Percentiles rank a stretch among this genome's conserved stretches.
phyloP scores from a whole-genome alignment of 1,140 invertebrate genomes.

The Grapholita molesta region DNA sequence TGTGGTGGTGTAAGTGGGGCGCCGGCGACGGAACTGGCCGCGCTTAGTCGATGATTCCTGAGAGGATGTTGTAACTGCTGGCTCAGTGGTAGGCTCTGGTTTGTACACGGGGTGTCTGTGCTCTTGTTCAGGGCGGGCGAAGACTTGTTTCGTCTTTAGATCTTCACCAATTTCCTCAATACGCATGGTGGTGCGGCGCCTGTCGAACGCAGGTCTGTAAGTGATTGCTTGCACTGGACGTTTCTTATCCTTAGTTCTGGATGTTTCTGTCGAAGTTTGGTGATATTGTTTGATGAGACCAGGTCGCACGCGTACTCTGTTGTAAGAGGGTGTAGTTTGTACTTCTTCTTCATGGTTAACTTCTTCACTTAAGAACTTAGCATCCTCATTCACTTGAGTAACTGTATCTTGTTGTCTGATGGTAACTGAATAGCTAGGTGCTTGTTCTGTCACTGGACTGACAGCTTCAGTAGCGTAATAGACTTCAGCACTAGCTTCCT shows the following conservation, averaged over 20 bases:
- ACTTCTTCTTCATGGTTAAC: slow-evolving; percentile 46
- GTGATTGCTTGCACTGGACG: slow-evolving; percentile 60
- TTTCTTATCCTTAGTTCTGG: slow-evolving; percentile 51
- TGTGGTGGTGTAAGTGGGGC: slow-evolving; percentile 49
- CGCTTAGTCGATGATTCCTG: slow-evolving; percentile 52
- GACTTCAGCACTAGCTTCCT: slow-evolving; percentile 25
- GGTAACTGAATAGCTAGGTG: slow-evolving; percentile 32
- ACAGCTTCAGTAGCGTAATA: slow-evolving; percentile 32
- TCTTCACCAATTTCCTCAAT: slow-evolving; percentile 77
- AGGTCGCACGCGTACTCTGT: slow-evolving; percentile 64
- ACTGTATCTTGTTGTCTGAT: slow-evolving; percentile 40
- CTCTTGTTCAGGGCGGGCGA: slow-evolving; percentile 57
- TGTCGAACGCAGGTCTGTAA: slow-evolving; percentile 70
- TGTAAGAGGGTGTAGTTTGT: slow-evolving; percentile 69
- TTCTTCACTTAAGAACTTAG: slow-evolving; percentile 36
- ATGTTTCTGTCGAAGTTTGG: slow-evolving; percentile 51
- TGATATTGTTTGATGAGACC: slow-evolving; percentile 65
- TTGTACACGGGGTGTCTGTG: slow-evolving; percentile 65
- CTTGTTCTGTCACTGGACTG: slow-evolving; percentile 36
- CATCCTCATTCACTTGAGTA: slow-evolving; percentile 35
- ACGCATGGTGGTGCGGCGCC: slow-evolving; percentile 70
- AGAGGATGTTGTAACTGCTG: slow-evolving; percentile 29
- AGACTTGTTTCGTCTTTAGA: slow-evolving; percentile 71
- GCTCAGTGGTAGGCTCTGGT: slow-evolving; percentile 57
- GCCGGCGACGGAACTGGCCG: slow-evolving; percentile 52